These are phyloP conservation scores for Lysandra bellargus DNA, from an alignment of 2,888 invertebrate genomes.

Conservation along the genomic window DNA sequence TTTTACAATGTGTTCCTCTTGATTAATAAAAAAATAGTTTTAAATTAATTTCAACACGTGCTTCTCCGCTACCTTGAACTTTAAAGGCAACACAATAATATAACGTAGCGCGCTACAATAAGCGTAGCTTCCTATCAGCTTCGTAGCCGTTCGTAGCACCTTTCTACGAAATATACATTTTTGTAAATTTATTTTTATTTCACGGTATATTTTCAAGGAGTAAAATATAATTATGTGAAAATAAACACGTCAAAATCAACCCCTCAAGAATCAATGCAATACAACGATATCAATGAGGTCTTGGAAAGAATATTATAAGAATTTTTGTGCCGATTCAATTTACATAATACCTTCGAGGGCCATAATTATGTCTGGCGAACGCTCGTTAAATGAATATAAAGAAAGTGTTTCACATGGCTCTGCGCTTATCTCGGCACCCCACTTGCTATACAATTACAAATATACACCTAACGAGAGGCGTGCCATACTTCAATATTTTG, in stretches of 20 bases:
- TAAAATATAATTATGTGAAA: neutral
- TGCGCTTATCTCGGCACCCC: slow-evolving; percentile 28
- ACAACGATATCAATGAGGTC: neutral
- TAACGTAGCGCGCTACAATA: neutral
- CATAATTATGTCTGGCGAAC: slow-evolving; percentile 20
- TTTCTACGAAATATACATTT: neutral
- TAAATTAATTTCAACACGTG: neutral
- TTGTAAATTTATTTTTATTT: neutral
- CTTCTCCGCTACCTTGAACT: neutral
- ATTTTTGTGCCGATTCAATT: slow-evolving; percentile 4
- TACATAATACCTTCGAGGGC: slow-evolving; percentile 25
- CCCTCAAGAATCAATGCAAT: neutral
- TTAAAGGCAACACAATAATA: neutral
- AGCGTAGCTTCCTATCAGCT: neutral
- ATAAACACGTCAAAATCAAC: neutral
- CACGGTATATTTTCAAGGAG: neutral
- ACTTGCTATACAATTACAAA: slow-evolving; percentile 28
- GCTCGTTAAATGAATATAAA: slow-evolving; percentile 31
- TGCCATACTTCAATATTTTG: neutral
- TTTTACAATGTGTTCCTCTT: too few relatives aligned
- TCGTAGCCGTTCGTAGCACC: neutral
- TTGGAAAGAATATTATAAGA: slow-evolving; percentile 3
- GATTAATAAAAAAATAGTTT: too few relatives aligned
- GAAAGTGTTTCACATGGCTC: slow-evolving; percentile 26
- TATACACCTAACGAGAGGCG: slow-evolving; percentile 15